phyloP scores from a whole-genome alignment of 2,113 vertebrate species.

The Sebastes schlegelii region DNA sequence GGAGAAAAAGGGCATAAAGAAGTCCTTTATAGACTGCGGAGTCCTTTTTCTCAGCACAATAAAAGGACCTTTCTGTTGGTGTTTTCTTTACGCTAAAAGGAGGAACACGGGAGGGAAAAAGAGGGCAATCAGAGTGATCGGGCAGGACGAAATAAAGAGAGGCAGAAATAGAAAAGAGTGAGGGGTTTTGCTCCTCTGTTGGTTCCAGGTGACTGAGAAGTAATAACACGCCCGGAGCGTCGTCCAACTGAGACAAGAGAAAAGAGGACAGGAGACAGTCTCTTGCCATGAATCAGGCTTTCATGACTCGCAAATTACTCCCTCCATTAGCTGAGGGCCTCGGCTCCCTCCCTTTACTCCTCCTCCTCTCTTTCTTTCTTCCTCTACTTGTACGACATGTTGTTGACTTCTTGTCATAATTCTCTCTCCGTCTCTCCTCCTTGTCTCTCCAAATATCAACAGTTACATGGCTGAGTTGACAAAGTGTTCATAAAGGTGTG shows the following conservation, averaged over 20 bases:
- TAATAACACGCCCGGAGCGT: constrained; percentile 49
- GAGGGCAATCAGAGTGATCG: constrained; percentile 13
- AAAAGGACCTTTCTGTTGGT: constrained; percentile 59
- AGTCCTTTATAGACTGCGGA: constrained; percentile 62
- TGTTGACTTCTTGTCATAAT: constrained; percentile 33
- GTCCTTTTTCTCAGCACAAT: constrained; percentile 51
- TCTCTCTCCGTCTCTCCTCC: constrained; percentile 7
- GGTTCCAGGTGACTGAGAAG: constrained; percentile 73
- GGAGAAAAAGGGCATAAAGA: constrained; percentile 64
- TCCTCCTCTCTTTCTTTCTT: constrained; percentile 36
- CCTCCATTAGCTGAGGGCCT: constrained; percentile 64
- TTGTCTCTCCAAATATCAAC: constrained; percentile 34
- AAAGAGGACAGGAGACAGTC: constrained; percentile 67
- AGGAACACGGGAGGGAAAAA: neutral
- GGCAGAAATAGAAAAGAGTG: constrained; percentile 13
- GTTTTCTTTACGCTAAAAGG: constrained; percentile 12
- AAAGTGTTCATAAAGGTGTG: neutral
- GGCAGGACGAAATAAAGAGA: neutral
- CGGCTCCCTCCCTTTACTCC: constrained; percentile 49
- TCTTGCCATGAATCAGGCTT: constrained; percentile 72
- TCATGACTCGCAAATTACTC: constrained; percentile 70
- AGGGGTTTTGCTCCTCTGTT: constrained; percentile 46
- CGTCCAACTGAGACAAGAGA: constrained; percentile 63
- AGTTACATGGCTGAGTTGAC: constrained; percentile 33
- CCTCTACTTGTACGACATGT: constrained; percentile 33